Base-by-base conservation (phyloP, 2,888 invertebrate species). In the Chaetogeoica ovagalla region DNA sequence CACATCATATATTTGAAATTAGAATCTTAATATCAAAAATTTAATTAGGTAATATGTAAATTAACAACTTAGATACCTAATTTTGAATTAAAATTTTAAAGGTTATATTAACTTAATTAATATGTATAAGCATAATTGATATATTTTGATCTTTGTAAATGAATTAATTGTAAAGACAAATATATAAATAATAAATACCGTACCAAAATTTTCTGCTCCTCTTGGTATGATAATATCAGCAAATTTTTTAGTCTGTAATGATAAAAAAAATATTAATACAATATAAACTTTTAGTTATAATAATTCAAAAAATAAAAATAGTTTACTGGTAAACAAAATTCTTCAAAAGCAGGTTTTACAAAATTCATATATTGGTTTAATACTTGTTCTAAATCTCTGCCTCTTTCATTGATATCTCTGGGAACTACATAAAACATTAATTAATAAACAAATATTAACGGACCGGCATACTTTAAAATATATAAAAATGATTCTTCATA, bases 311-410 rank as follows among this genome's bases (percentile, higher is more conserved):
- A 81, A 30, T 30, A 74, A 82, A 62, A 73, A 37, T 60, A 65
- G 59, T 91, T 91, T 88, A 96, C 96, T 83, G 98, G 98, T 84
- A 96, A 90, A 86, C 98, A 98, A 88, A 98, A 98, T 87, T 98
- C 98, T 86, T 99, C 99, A 87, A 99, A 99, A 4, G 98, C 98
- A n/a, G 98, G 98, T 87, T 99, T 99, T 3, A 99, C 98, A 86
- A 94, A 96, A 85, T 94, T 95, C 92, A 96, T 97, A 87, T 99
- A 99, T 86, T 98, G 98, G 85, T 94, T 93, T 52, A 99, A 89
- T 15, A 98, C 96, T 84, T 95, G 94, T 85, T 98, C 97, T 85
- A 99, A 88, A 86, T 97, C 95, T 62, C 99, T 89, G 0, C 97
- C 96, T 83, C 97, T 90, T 87, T 98, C 97, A 86, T 94, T 94